Evolutionary conservation across 2,113 vertebrate species (phyloP), one percentile per base, ranked within the genome.

Genomic region (Ictidomys tridecemlineatus): DNA sequence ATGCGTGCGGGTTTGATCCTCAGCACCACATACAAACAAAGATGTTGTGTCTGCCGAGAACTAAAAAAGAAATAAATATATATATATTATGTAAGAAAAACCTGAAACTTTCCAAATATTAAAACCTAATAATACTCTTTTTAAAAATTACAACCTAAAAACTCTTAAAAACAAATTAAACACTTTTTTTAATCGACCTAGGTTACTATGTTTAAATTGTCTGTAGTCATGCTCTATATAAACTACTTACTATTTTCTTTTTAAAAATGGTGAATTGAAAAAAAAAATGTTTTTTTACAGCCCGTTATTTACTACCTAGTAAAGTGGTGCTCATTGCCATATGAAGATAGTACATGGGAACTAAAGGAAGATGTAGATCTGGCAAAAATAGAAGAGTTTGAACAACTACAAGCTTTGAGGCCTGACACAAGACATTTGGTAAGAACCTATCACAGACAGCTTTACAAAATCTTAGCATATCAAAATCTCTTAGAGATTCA

Each of bases 271-370:
- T 97, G 51, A 83, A 85, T 79, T 87, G 80, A 72, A 65, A 95
- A 97, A 97, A 73, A 30, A 17, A 53, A 22, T 95, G 98, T 97
- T 96, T 93, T 98, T 97, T 98, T 98, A 93, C 98, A 99, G 99
- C 99, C 99, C 98, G 99, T 99, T 98, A 99, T 99, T 98, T 99
- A 99, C 98, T 99, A 99, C 98, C 99, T 99, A 99, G 99, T 99
- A 98, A 99, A 99, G 98, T 99, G 99, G 99, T 99, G 99, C 98
- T 99, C 99, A 0, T 98, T 99, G 98, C 99, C 99, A 10, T 99
- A 99, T 85, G 99, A 99, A 98, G 99, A 99, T 98, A 99, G 99
- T 98, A 99, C 99, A 53, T 99, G 99, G 99, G 99, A 99, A 98
- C 98, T 99, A 94, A 99, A 99, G 98, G 99, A 99, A 97, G 99